Evolutionary conservation across 2,888 invertebrate genomes (phyloP), one percentile per base, ranked within the genome.

Genomic region (Microdon myrmicae): DNA sequence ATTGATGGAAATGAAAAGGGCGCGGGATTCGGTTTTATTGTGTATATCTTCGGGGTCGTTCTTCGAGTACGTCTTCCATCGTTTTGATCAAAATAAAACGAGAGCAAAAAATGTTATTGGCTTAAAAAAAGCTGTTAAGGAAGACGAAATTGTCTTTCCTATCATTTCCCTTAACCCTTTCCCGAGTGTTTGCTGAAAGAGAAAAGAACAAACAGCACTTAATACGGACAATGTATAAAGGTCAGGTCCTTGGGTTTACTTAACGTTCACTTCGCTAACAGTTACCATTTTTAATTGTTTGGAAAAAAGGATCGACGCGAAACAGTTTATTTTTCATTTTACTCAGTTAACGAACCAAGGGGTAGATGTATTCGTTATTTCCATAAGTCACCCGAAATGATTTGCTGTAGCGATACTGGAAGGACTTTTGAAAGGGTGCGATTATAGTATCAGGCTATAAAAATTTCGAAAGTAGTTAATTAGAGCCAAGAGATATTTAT

Each of bases 181-280:
- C 22, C 16, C 23, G 9, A 14, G 16, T 7, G 22, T 9, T 5
- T 12, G 3, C 10, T 8, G 10, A 43, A 29, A 17, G 20, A n/a
- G 8, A 38, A 58, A 61, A 58, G 58, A 37, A 56, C 51, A 43
- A 53, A 47, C 56, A 64, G 53, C 64, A 64, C 64, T 64, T 64
- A 64, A 64, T 53, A 64, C 64, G 56, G 64, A 64, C 64, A 64
- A 64, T 58, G 58, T 64, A 64, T 58, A 64, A n/a, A n/a, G n/a
- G n/a, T n/a, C 64, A 64, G 64, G 64, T 64, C 58, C 58, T 58
- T 51, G 64, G 64, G 51, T 64, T 64, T 58, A 34, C 58, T 64
- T 64, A 64, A 64, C 58, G 58, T 56, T 53, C 58, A 64, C 58
- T 64, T 58, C 53, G 64, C 64, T 64, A 45, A 64, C 51, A 64